Evolutionary conservation across 2,888 invertebrate species (phyloP).

Genomic region (Drosophila antonietae): DNA sequence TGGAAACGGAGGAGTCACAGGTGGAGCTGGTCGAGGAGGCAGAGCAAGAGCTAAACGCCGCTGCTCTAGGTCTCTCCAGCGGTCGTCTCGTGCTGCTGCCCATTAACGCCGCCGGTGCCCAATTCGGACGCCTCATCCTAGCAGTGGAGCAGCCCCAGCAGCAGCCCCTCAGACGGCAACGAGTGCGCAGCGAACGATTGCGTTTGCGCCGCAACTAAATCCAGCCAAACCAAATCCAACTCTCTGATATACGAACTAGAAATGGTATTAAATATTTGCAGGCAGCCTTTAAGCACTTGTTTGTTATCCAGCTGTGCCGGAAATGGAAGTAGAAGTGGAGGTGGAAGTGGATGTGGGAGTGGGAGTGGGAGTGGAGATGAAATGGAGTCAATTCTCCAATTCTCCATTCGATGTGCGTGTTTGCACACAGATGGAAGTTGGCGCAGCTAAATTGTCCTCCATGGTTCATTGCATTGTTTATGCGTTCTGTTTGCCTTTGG

Average conservation of each 20-base stretch:
- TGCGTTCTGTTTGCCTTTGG: constrained; percentile 59
- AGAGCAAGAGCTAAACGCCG: constrained; percentile 48
- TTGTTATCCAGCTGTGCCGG: constrained; percentile 41
- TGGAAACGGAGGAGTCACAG: constrained; percentile 65
- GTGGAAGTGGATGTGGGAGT: constrained; percentile 50
- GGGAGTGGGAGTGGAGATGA: constrained; percentile 56
- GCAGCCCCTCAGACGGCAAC: constrained; percentile 26
- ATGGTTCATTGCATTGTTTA: constrained; percentile 66
- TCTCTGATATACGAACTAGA: constrained; percentile 23
- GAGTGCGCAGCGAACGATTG: constrained; percentile 66
- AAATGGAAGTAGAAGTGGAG: constrained; percentile 54
- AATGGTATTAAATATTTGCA: constrained; percentile 57
- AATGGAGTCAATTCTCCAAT: constrained; percentile 35
- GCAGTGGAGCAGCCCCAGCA: constrained; percentile 61
- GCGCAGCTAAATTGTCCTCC: constrained; percentile 59
- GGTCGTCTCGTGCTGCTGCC: constrained; percentile 81
- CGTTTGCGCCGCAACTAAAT: constrained; percentile 57
- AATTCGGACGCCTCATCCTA: constrained; percentile 66
- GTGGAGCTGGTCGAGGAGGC: constrained; percentile 72
- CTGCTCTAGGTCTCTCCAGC: constrained; percentile 49
- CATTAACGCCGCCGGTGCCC: constrained; percentile 57
- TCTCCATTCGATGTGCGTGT: constrained; percentile 36
- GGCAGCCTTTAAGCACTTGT: constrained; percentile 30
- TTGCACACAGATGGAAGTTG: constrained; percentile 44
- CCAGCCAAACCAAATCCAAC: not conserved